Evolutionary conservation across 30 jellyfish, hydroid and myxozoan species (phyloP).

Genomic region (Aurelia coerulea): DNA sequence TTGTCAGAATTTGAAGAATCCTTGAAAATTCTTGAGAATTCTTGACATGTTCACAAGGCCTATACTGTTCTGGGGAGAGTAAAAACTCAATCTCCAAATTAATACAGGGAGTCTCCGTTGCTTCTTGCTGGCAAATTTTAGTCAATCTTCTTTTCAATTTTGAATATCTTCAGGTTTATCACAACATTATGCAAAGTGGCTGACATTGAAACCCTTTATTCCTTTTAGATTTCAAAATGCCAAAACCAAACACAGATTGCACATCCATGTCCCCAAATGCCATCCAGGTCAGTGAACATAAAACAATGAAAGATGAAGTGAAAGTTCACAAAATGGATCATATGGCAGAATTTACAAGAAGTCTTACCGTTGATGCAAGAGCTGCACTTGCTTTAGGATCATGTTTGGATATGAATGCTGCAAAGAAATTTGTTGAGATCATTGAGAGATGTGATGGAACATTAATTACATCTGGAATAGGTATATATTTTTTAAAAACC

Average conservation of each 20-base stretch:
- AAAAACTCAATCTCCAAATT: too few species aligned
- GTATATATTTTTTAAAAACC: conserved; percentile 45
- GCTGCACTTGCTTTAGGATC: conserved; percentile 89
- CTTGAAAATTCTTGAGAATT: too few species aligned
- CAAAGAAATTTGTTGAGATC: conserved; percentile 68
- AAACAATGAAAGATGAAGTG: conserved; percentile 38
- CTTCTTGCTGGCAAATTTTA: too few species aligned
- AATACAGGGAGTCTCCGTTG: too few species aligned
- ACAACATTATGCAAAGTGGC: too few species aligned
- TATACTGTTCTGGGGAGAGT: too few species aligned
- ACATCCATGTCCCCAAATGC: conserved; percentile 55
- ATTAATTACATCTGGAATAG: conserved; percentile 88
- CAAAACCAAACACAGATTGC: conserved; percentile 69
- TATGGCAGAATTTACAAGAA: conserved; percentile 79
- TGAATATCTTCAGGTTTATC: too few species aligned
- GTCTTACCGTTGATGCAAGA: conserved; percentile 76
- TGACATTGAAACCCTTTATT: too few species aligned
- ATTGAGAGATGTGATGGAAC: conserved; percentile 89
- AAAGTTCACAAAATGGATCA: conserved; percentile 54
- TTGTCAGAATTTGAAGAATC: too few species aligned
- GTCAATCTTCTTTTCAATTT: too few species aligned
- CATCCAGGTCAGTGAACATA: conserved; percentile 58
- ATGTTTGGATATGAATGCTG: conserved; percentile 71
- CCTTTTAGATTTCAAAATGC: conserved; percentile 38
- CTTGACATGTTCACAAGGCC: too few species aligned